These are phyloP conservation scores for Chloroclystis v-ata DNA, from an alignment of 2,888 invertebrate genomes.

Conservation along the genomic window DNA sequence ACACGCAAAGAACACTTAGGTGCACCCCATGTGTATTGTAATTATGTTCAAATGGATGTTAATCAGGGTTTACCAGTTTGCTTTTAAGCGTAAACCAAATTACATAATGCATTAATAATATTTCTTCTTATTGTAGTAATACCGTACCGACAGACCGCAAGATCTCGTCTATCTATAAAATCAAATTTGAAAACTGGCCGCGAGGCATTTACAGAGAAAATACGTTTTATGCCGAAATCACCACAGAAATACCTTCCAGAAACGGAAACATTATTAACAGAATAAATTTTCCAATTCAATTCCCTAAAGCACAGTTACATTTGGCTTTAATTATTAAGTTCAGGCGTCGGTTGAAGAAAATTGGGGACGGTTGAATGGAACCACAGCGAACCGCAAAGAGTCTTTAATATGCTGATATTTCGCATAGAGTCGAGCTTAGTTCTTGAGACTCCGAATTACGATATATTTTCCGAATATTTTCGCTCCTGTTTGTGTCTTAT, in stretches of 20 bases:
- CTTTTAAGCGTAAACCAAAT: too few relatives aligned
- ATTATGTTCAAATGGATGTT: too few relatives aligned
- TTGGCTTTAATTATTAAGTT: slow-evolving; percentile 22
- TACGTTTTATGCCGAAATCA: background rate
- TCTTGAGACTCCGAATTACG: background rate
- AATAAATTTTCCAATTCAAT: slow-evolving; percentile 18
- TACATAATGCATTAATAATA: too few relatives aligned
- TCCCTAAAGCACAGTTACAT: slow-evolving; percentile 21
- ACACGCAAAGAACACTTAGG: too few relatives aligned
- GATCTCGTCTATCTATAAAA: background rate
- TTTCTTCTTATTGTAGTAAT: too few relatives aligned
- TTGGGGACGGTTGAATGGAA: slow-evolving; percentile 18
- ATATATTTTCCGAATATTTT: too few relatives aligned
- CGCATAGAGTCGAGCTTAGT: slow-evolving; percentile 8
- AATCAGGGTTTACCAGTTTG: too few relatives aligned
- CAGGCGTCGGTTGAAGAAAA: slow-evolving; percentile 18
- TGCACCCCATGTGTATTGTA: too few relatives aligned
- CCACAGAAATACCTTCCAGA: background rate
- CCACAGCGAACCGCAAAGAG: slow-evolving; percentile 19
- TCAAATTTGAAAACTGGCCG: background rate
- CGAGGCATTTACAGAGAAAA: background rate
- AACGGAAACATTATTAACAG: slow-evolving; percentile 8
- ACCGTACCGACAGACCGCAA: too few relatives aligned
- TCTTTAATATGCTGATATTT: slow-evolving; percentile 19
- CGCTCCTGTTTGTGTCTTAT: too few relatives aligned